Evolutionary conservation across 1,140 invertebrate species (phyloP).

Genomic region (Anastatus disparis): DNA sequence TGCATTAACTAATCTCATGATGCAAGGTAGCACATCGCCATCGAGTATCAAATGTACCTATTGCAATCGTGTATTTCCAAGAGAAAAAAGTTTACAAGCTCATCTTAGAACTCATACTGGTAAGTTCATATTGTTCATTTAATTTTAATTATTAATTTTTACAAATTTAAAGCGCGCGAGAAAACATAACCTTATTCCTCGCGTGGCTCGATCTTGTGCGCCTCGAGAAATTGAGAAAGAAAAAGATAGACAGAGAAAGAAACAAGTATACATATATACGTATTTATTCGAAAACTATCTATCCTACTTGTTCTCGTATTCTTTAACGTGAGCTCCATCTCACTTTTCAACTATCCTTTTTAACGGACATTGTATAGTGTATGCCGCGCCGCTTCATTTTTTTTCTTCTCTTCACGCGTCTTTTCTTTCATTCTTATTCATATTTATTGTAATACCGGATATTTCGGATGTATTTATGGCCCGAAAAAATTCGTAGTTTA

Average conservation of each 20-base stretch:
- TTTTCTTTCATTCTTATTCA: background rate
- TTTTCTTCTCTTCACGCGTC: background rate
- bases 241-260: no score
- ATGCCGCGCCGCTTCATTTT: background rate
- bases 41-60: slow-evolving; percentile 80
- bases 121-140: slow-evolving; percentile 55
- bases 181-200: slow-evolving; percentile 27
- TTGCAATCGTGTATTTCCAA: slow-evolving; percentile 81
- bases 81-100: slow-evolving; percentile 85
- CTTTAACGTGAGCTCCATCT: background rate
- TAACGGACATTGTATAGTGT: background rate
- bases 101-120: slow-evolving; percentile 85
- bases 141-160: no score
- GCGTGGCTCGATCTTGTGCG: no score
- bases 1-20: slow-evolving; percentile 76
- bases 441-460: no score
- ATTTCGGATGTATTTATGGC: background rate
- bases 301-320: background rate
- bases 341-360: background rate
- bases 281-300: slow-evolving; percentile 6
- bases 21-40: slow-evolving; percentile 77
- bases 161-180: slow-evolving; percentile 22
- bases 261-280: no score
- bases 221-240: no score
- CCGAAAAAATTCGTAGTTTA: background rate